Conservation (phyloP, 2,113 vertebrate genomes). For the Orycteropus afer region DNA sequence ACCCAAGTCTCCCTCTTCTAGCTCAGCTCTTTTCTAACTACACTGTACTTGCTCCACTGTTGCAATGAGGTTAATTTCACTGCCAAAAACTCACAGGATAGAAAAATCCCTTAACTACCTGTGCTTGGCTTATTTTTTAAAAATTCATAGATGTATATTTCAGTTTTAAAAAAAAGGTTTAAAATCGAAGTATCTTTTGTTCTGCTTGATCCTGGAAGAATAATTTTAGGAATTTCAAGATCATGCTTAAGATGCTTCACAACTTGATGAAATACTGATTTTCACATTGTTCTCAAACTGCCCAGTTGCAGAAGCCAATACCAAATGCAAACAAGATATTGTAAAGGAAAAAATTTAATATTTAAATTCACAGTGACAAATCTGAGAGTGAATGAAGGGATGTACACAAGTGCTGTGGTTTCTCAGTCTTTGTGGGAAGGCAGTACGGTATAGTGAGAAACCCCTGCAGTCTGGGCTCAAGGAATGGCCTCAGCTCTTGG, state of each 20-base stretch:
- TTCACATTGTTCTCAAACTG: slow-evolving; percentile 68
- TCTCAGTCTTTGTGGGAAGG: background rate
- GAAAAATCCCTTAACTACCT: background rate
- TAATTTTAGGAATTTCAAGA: slow-evolving; percentile 51
- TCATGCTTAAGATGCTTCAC: slow-evolving; percentile 47
- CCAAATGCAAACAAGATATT: slow-evolving; percentile 7
- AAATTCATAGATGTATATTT: background rate
- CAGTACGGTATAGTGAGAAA: accelerated
- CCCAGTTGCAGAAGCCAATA: slow-evolving; percentile 62
- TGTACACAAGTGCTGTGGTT: background rate
- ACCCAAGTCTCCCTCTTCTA: accelerated
- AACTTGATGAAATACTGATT: slow-evolving; percentile 72
- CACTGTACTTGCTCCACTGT: accelerated
- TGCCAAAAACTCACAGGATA: background rate
- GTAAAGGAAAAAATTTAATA: background rate
- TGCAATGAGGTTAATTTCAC: background rate
- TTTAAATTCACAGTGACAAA: background rate
- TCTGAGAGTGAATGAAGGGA: background rate
- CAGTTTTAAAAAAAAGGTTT: background rate
- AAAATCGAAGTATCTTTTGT: slow-evolving; percentile 60
- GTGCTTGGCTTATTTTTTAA: slow-evolving; percentile 2
- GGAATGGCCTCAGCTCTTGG: background rate
- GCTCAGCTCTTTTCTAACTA: accelerated
- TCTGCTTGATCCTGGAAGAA: slow-evolving; percentile 19
- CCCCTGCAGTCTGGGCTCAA: accelerated